Base-by-base conservation (phyloP, 1,140 invertebrate species). In the Drosophila tropicalis region DNA sequence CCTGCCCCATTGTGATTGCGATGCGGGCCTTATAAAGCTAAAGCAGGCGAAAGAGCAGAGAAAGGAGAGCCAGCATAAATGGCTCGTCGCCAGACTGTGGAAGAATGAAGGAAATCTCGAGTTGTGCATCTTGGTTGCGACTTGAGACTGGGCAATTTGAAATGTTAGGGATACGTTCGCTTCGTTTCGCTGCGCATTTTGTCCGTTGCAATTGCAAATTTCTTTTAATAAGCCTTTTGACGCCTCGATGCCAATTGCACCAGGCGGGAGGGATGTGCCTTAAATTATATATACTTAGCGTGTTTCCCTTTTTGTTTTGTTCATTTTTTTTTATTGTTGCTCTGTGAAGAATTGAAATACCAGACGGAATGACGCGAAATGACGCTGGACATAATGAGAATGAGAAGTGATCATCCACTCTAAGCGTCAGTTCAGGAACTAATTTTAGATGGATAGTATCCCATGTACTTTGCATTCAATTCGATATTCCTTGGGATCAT, bases 221-320 rank as follows among this genome's bases (percentile, higher is more conserved):
- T 90, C 85, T 90, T 90, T 90, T 90, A 90, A 90, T 90, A 90
- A 90, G 85, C 76, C 85, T 86, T 86, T 90, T 90, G 82, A 90
- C 85, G 85, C 85, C 81, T 90, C 79, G 81, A 78, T 85, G 77
- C 81, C 81, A 85, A 75, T 84, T 77, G 76, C 76, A 68, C 13
- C 66, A 22, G 25, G 36, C 63, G 44, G 29, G 34, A 36, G 36
- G 6, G 40, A 40, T 34, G 41, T 62, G 56, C 17, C 81, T 73
- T 62, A 84, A 84, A 84, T 84, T 84, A 84, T 84, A 83, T 83
- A 83, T 74, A 83, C 80, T 83, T 83, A 83, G 79, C 51, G 76
- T 29, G 56, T 40, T 66, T 67, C 75, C 40, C 22, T 9, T 22
- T 19, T 55, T n/a, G 54, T 67, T 51, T 68, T 62, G 61, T 40